Evolutionary conservation across 2,113 vertebrate species (phyloP), one percentile per base, ranked within the genome.

Genomic region (Hystrix cristata): DNA sequence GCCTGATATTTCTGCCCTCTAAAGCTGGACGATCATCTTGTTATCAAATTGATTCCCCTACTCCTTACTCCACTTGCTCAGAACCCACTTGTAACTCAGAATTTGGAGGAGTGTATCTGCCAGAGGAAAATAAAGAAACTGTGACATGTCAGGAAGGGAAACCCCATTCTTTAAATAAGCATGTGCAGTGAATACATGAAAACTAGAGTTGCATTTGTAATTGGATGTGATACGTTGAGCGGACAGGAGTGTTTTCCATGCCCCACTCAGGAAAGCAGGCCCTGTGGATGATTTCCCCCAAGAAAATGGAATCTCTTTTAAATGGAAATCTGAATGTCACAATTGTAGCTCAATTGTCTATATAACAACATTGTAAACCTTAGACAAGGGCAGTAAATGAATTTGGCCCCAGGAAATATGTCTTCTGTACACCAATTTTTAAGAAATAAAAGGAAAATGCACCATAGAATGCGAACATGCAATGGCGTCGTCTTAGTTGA

Each of bases 281-380:
- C 43, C 90, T 29, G 62, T 92, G 60, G 46, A 53, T 21, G 23
- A 74, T 78, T 53, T 55, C 43, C 57, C 46, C 53, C 55, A 90
- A 72, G 93, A 34, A 97, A 87, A 82, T 16, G 11, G n/a, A 48
- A 87, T 83, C 67, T 81, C 43, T 79, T 95, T 97, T 67, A 90
- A 97, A 90, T 74, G 55, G 80, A 82, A 86, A 90, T 90, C 38
- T 67, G 80, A 91, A 82, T 29, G 62, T 55, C 87, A 48, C 34
- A 92, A 92, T 84, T 92, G 90, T 12, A 87, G 88, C 38, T 92
- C 87, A 90, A 21, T 74, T 94, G 91, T 72, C 48, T 79, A 31
- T 57, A 19, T 59, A 74, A 79, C 43, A 72, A 14, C 34, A 55
- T n/a, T 81, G 38, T 48, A n/a, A 90, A 62, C 9, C 55, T 67